A percentile compares a stretch with the other conserved stretches of the same genome.
These are phyloP conservation scores for Himalopsyche kuldschensis DNA, from an alignment of 2,888 invertebrate genomes.

Conservation along the genomic window DNA sequence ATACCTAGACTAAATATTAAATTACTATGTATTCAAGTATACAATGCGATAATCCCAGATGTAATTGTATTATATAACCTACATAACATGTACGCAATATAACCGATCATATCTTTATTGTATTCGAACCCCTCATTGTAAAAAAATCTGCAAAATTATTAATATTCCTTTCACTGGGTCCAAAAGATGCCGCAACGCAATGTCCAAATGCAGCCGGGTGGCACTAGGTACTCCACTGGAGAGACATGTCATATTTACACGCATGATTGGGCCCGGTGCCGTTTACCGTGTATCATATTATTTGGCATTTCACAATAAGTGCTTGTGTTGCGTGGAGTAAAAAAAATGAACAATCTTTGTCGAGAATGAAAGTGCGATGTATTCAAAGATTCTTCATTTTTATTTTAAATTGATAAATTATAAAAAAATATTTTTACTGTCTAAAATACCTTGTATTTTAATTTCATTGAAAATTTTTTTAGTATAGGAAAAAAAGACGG, in stretches of 20 bases:
- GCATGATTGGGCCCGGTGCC: not conserved
- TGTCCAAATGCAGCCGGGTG: not conserved
- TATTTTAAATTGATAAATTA: not conserved
- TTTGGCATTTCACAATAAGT: not conserved
- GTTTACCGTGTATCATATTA: not conserved
- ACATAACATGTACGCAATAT: not conserved
- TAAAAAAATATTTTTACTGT: no score
- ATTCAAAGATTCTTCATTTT: not conserved
- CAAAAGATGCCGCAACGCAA: not conserved
- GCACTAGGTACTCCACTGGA: not conserved
- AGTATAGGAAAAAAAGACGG: no score
- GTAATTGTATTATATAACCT: not conserved
- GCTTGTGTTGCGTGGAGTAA: not conserved
- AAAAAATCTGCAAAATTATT: not conserved
- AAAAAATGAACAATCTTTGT: not conserved
- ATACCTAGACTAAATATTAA: no score
- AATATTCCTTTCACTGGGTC: not conserved
- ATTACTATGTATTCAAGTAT: no score
- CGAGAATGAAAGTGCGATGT: not conserved
- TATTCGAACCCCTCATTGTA: not conserved
- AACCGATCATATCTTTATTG: not conserved
- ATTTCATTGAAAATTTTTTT: no score
- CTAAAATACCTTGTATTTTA: no score
- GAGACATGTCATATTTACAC: constrained; percentile 1
- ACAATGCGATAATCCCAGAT: not conserved